Percentiles rank a stretch among this genome's conserved stretches.
Conservation (phyloP, 2,797 vertebrate species). For the Characodon lateralis region DNA sequence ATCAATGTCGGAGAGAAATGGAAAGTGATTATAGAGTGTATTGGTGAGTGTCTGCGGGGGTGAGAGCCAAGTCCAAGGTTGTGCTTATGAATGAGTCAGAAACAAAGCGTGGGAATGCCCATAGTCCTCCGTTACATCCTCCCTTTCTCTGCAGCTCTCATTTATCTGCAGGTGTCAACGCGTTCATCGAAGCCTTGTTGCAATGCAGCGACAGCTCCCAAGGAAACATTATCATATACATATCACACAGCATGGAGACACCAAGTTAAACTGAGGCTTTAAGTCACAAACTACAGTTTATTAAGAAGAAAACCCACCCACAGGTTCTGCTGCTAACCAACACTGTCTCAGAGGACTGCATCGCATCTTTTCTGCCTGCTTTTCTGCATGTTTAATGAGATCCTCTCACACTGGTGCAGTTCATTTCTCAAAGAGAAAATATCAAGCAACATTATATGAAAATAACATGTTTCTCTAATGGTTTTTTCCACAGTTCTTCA, state of each 20-base stretch:
- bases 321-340: constrained; percentile 39
- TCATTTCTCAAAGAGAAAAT: constrained; percentile 16
- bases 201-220: constrained; percentile 12
- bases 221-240: not conserved
- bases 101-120: constrained; percentile 70
- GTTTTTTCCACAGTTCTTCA: not conserved
- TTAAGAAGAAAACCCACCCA: constrained; percentile 55
- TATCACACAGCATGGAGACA: constrained; percentile 7
- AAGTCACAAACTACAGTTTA: constrained; percentile 56
- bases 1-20: constrained; percentile 34
- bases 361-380: constrained; percentile 13
- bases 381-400: constrained; percentile 6
- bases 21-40: constrained; percentile 37
- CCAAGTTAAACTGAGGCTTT: constrained; percentile 40
- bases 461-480: not conserved
- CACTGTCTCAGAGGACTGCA: constrained; percentile 35
- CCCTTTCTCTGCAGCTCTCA: constrained; percentile 33
- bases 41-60: constrained; percentile 47
- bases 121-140: constrained; percentile 51
- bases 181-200: constrained; percentile 11
- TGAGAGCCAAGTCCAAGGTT: constrained; percentile 58
- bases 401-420: constrained; percentile 25
- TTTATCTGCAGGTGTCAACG: constrained; percentile 47
- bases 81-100: constrained; percentile 75
- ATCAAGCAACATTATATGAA: not conserved